Percentiles rank a stretch among this genome's conserved stretches.
Conservation (phyloP, 2,797 vertebrate species). For the Epinephelus coioides region DNA sequence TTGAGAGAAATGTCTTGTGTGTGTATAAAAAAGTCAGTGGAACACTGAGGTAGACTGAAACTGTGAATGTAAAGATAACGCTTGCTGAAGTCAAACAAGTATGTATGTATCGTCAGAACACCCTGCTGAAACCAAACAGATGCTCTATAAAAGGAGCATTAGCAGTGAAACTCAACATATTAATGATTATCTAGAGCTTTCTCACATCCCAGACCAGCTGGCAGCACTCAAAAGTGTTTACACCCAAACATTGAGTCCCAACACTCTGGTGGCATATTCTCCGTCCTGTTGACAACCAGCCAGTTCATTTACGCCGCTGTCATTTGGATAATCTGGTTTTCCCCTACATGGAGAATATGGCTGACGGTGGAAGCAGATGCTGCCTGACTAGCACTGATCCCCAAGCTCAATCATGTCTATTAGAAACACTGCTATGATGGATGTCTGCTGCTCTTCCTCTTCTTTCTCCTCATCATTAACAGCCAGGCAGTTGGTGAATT, state of each 20-base stretch:
- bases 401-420: conserved; percentile 14
- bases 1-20: too few species aligned
- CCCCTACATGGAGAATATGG: neutral
- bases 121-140: neutral
- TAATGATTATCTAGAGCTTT: conserved; percentile 10
- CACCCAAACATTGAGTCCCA: conserved; percentile 11
- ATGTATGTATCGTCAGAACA: too few species aligned
- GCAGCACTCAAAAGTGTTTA: conserved; percentile 34
- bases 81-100: neutral
- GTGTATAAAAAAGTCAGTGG: too few species aligned
- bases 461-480: conserved; percentile 5
- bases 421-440: conserved; percentile 8
- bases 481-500: conserved; percentile 1
- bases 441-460: conserved; percentile 20
- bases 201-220: neutral
- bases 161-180: neutral
- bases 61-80: neutral
- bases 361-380: conserved; percentile 30
- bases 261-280: neutral
- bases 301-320: conserved; percentile 17
- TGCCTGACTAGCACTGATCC: neutral
- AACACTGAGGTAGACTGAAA: too few species aligned
- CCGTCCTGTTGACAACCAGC: conserved; percentile 27
- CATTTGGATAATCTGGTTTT: conserved; percentile 22
- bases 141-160: neutral